These are phyloP conservation scores for Phalera bucephala DNA, from an alignment of 2,888 invertebrate genomes.

Conservation along the genomic window DNA sequence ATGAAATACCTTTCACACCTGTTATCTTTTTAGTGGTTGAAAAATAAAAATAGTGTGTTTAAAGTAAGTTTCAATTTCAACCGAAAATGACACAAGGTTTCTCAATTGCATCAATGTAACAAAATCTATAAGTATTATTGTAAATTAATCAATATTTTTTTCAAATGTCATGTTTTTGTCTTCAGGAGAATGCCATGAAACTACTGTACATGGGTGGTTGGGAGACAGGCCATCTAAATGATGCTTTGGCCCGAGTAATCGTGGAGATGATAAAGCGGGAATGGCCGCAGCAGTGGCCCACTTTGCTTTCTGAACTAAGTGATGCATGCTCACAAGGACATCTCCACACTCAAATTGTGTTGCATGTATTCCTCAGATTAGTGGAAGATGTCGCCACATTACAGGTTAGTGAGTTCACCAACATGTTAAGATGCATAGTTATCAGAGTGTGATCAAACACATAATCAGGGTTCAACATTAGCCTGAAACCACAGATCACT, in stretches of 20 bases:
- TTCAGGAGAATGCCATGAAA: constrained; percentile 93
- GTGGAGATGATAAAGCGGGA: constrained; percentile 98
- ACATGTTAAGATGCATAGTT: too few species aligned
- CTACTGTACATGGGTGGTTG: constrained; percentile 90
- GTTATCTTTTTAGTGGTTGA: too few species aligned
- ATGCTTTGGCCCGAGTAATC: constrained; percentile 93
- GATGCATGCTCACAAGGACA: constrained; percentile 92
- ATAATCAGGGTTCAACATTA: too few species aligned
- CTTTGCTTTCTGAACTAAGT: constrained; percentile 91
- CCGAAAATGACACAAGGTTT: too few species aligned
- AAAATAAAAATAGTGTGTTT: too few species aligned
- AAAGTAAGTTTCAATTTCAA: too few species aligned
- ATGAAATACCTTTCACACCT: too few species aligned
- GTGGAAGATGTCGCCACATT: constrained; percentile 96
- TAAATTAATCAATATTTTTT: constrained; percentile 4
- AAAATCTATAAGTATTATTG: too few species aligned
- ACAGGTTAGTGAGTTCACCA: constrained; percentile 84
- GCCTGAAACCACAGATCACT: too few species aligned
- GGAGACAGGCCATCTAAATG: constrained; percentile 90
- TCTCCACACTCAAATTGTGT: constrained; percentile 94
- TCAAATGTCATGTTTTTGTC: constrained; percentile 4
- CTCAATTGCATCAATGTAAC: too few species aligned
- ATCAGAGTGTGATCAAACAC: too few species aligned
- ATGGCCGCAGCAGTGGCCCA: constrained; percentile 99
- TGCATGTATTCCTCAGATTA: constrained; percentile 93